A percentile compares a stretch with the other conserved stretches of the same genome.
Evolutionary conservation across 2,888 invertebrate species (phyloP).

Genomic region (Noctua janthina): DNA sequence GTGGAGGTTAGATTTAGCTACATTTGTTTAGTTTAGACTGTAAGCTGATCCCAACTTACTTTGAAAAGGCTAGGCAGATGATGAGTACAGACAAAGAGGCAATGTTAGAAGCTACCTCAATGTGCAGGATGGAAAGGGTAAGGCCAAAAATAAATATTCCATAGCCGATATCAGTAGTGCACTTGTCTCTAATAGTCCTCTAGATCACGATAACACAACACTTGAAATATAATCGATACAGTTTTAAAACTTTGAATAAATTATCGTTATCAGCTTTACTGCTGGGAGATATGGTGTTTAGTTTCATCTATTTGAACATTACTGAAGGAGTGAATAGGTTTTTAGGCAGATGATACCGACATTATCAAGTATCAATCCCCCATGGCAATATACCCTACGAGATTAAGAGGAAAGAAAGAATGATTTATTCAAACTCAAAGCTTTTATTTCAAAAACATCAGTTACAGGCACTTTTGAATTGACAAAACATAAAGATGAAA

Average conservation of each 20-base stretch:
- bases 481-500: background rate
- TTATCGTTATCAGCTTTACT: conserved; percentile 33
- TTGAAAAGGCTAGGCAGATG: background rate
- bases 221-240: conserved; percentile 43
- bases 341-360: conserved; percentile 20
- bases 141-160: background rate
- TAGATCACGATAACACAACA: conserved; percentile 19
- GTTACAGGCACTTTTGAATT: background rate
- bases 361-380: background rate
- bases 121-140: background rate
- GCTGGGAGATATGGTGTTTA: conserved; percentile 19
- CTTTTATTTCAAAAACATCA: background rate
- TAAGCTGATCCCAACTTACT: background rate
- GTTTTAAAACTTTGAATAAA: conserved; percentile 44
- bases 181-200: conserved; percentile 21
- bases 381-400: background rate
- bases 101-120: background rate
- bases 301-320: conserved; percentile 28
- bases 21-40: background rate
- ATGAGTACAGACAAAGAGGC: background rate
- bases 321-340: conserved; percentile 1
- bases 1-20: background rate
- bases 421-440: background rate
- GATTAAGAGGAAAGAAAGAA: background rate
- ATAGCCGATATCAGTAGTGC: conserved; percentile 1